Evolutionary conservation across 1,140 invertebrate genomes (phyloP).

Genomic region (Lepidurus packardi): DNA sequence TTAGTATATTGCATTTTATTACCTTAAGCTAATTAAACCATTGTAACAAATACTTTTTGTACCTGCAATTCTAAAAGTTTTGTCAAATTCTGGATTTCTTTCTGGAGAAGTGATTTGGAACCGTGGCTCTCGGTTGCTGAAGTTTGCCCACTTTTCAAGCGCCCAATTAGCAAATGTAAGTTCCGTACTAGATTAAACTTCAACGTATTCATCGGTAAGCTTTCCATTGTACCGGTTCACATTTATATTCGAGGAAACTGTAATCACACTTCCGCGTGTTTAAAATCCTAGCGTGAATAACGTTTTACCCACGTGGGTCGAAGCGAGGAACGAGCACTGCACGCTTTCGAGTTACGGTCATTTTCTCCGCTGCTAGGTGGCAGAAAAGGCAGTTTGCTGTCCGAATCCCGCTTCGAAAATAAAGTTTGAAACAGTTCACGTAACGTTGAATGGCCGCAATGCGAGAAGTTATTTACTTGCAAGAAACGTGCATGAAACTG

Average conservation of each 20-base stretch:
- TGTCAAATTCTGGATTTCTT: background rate
- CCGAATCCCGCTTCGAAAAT: too few relatives aligned
- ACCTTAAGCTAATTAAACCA: too few relatives aligned
- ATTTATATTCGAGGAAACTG: background rate
- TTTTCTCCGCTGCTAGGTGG: background rate
- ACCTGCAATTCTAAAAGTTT: background rate
- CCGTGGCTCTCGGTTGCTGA: background rate
- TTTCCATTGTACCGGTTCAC: background rate
- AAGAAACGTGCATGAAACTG: too few relatives aligned
- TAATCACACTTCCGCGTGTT: background rate
- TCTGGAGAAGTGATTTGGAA: background rate
- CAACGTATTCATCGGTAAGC: background rate
- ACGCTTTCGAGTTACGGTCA: background rate
- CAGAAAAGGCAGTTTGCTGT: background rate
- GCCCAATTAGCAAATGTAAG: background rate
- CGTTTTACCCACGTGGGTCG: background rate
- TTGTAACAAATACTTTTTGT: background rate
- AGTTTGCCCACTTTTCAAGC: background rate
- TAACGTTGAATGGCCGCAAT: too few relatives aligned
- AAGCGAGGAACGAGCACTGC: background rate
- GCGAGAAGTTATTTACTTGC: too few relatives aligned
- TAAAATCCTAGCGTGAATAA: background rate
- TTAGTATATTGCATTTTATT: background rate
- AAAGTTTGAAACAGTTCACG: too few relatives aligned
- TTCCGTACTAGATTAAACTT: slow-evolving; percentile 6